Base-by-base conservation (phyloP, 2,113 vertebrate species). In the Perca schrenkii region DNA sequence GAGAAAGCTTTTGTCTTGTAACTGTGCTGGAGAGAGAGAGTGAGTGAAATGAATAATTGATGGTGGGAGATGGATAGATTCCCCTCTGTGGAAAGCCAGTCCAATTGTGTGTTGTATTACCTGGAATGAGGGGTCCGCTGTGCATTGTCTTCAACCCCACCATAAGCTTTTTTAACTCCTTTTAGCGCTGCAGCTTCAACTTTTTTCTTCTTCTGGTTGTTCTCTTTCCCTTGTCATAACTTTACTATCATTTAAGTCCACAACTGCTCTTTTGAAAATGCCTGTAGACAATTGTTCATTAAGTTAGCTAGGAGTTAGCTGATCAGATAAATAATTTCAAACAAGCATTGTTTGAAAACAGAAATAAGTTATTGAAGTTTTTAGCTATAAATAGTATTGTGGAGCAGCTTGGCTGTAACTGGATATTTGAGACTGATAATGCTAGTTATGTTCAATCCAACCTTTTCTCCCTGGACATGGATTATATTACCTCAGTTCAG, bases 31-130 rank as follows among this genome's bases (percentile, higher is more conserved):
- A 85, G 80, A 61, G 82, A 61, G 80, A 76, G 86, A 79, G 72
- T 1, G 64, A 85, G 74, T 17, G 14, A 34, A 75, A 86, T 94
- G 84, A 94, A 94, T 93, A 93, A 93, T 90, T 94, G 87, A 94
- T 94, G 67, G 47, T 1, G 3, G 43, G 64, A 91, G 89, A 94
- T 92, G 91, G 92, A 93, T 91, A 67, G 82, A 78, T 92, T 92
- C 83, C 73, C 72, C 66, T 90, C 80, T 73, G 85, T 80, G 65
- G 78, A 83, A 81, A 83, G 77, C 64, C n/a, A 54, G 80, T 77
- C 69, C 86, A 91, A 82, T 81, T 83, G 82, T 87, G 89, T 82
- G 67, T 89, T 87, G 82, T 87, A 72, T 89, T 91, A 90, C 86
- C 82, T 89, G 64, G 72, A 79, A 83, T 82, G n/a, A 79, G 61